phyloP scores from a whole-genome alignment of 2,113 vertebrate species.

The Nerophis lumbriciformis region DNA sequence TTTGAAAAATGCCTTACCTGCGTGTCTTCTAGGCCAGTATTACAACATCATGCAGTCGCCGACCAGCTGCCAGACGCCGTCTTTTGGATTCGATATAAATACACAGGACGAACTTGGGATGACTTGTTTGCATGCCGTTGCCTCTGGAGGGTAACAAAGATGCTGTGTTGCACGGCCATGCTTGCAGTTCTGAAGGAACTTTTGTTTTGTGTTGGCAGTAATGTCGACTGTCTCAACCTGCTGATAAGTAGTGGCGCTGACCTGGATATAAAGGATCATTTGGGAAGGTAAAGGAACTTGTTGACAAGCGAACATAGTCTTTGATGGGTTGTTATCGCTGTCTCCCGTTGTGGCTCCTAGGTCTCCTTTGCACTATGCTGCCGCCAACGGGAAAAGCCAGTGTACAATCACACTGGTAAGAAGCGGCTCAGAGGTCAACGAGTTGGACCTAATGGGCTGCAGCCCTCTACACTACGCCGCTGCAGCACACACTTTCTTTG shows the following conservation, averaged over 20 bases:
- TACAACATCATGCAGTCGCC: constrained; percentile 84
- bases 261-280: constrained; percentile 83
- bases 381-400: constrained; percentile 88
- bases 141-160: constrained; percentile 83
- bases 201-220: constrained; percentile 63
- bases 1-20: not conserved
- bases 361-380: constrained; percentile 90
- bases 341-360: constrained; percentile 51
- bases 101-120: constrained; percentile 84
- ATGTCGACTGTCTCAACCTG: constrained; percentile 92
- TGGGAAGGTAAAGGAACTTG: constrained; percentile 77
- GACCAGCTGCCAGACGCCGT: constrained; percentile 78
- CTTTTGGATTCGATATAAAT: constrained; percentile 87
- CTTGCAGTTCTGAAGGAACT: not conserved
- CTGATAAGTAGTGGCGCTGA: constrained; percentile 86
- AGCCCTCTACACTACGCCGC: constrained; percentile 90
- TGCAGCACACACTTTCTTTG: constrained; percentile 85
- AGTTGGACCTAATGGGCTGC: constrained; percentile 85
- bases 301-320: too few relatives aligned
- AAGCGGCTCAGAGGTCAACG: constrained; percentile 81
- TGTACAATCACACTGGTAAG: constrained; percentile 84
- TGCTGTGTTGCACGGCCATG: too few relatives aligned
- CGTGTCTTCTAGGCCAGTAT: constrained; percentile 77
- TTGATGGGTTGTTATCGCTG: not conserved
- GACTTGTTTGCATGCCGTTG: constrained; percentile 92